Conservation (phyloP, 2,113 vertebrate genomes). For the Ariopsis seemanni region DNA sequence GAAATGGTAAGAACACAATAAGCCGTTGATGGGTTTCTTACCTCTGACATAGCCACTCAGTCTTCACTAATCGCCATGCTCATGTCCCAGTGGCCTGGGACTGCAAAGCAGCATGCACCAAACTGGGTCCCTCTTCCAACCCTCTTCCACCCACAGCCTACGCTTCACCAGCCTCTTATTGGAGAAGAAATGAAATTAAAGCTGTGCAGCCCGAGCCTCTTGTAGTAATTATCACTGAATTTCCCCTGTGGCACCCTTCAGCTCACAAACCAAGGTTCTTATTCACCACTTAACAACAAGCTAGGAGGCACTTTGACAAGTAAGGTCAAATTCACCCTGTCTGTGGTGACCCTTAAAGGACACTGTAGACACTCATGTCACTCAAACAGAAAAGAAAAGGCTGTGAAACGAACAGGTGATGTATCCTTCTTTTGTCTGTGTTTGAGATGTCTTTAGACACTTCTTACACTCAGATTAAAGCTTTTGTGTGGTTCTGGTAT, state of each 20-base stretch:
- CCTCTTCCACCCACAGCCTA: slow-evolving; percentile 50
- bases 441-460: slow-evolving; percentile 29
- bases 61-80: slow-evolving; percentile 41
- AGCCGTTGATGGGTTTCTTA: slow-evolving; percentile 51
- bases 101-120: slow-evolving; percentile 12
- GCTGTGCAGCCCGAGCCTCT: slow-evolving; percentile 46
- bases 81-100: slow-evolving; percentile 30
- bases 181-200: slow-evolving; percentile 64
- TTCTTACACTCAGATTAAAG: slow-evolving; percentile 5
- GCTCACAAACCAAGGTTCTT: slow-evolving; percentile 44
- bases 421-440: slow-evolving; percentile 22
- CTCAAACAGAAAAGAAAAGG: slow-evolving; percentile 31
- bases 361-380: slow-evolving; percentile 15
- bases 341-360: slow-evolving; percentile 39
- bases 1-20: slow-evolving; percentile 45
- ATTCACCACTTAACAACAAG: slow-evolving; percentile 47
- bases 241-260: slow-evolving; percentile 55
- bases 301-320: slow-evolving; percentile 48
- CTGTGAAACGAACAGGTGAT: slow-evolving; percentile 20
- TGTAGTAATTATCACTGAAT: slow-evolving; percentile 63
- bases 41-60: slow-evolving; percentile 50
- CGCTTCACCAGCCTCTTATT: slow-evolving; percentile 54
- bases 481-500: background rate
- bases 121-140: background rate
- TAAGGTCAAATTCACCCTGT: slow-evolving; percentile 43